phyloP scores from a whole-genome alignment of 2,888 invertebrate genomes.

The Brenthis ino region DNA sequence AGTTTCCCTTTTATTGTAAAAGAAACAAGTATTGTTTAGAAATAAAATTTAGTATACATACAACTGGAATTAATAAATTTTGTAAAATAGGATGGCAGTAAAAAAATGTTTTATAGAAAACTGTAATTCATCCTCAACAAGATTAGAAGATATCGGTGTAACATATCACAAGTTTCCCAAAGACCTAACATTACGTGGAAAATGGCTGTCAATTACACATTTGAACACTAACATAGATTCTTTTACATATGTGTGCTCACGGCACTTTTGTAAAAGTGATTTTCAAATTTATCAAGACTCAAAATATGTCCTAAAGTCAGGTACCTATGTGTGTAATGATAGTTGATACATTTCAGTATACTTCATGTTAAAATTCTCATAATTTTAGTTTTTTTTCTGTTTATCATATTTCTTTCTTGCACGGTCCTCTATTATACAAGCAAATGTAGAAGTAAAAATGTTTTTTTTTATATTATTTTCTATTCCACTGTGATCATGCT shows the following conservation, averaged over 20 bases:
- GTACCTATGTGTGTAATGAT: slow-evolving; percentile 47
- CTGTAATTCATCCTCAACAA: slow-evolving; percentile 84
- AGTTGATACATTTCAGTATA: slow-evolving; percentile 8
- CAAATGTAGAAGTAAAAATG: too few relatives aligned
- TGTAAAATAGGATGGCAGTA: slow-evolving; percentile 76
- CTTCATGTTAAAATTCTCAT: slow-evolving; percentile 21
- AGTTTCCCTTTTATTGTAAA: background rate
- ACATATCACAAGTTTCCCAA: slow-evolving; percentile 90
- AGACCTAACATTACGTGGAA: slow-evolving; percentile 81
- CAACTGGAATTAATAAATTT: slow-evolving; percentile 27
- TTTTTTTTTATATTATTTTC: background rate
- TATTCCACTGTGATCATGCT: background rate
- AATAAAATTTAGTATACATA: slow-evolving; percentile 4
- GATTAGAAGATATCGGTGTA: slow-evolving; percentile 85
- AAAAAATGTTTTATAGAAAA: slow-evolving; percentile 84
- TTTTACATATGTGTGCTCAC: slow-evolving; percentile 86
- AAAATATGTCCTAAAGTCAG: slow-evolving; percentile 86
- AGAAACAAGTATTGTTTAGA: background rate
- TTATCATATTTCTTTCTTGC: background rate
- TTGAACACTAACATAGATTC: slow-evolving; percentile 77
- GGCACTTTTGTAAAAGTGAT: slow-evolving; percentile 88
- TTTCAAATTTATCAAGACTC: slow-evolving; percentile 87
- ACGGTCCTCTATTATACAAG: background rate
- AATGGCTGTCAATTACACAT: slow-evolving; percentile 86
- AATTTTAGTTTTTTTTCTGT: slow-evolving; percentile 9